phyloP scores from a whole-genome alignment of 2,113 vertebrate genomes.

The Hippocampus mohnikei region DNA sequence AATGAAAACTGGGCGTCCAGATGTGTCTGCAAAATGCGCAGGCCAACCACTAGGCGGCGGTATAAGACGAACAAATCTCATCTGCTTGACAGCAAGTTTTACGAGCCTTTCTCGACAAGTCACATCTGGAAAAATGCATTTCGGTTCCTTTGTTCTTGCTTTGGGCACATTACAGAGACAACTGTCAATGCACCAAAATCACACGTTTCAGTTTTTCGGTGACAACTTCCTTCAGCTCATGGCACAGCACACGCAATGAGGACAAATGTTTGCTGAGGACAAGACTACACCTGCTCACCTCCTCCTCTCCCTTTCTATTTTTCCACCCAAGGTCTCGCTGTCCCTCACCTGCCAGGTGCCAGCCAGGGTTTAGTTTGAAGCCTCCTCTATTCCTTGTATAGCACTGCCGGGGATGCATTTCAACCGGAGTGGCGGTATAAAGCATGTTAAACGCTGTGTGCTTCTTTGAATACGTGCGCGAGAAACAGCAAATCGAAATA shows the following conservation, averaged over 20 bases:
- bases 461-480: background rate
- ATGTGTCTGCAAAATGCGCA: conserved; percentile 31
- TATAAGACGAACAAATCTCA: conserved; percentile 34
- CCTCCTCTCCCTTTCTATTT: background rate
- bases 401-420: background rate
- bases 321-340: conserved; percentile 5
- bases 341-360: conserved; percentile 42
- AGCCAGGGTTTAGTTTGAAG: conserved; percentile 35
- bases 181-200: background rate
- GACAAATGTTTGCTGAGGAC: conserved; percentile 32
- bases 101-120: conserved; percentile 28
- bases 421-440: background rate
- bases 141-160: conserved; percentile 12
- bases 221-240: background rate
- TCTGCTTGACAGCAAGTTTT: conserved; percentile 24
- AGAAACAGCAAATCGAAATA: background rate
- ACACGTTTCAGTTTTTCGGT: background rate
- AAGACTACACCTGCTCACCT: conserved; percentile 44
- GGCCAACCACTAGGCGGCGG: conserved; percentile 58
- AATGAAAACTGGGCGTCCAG: conserved; percentile 39
- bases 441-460: background rate
- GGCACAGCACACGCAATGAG: conserved; percentile 16
- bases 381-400: background rate
- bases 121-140: conserved; percentile 63
- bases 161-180: background rate